Evolutionary conservation across 1,140 invertebrate species (phyloP), one percentile per base, ranked within the genome.

Genomic region (Pararge aegeria): DNA sequence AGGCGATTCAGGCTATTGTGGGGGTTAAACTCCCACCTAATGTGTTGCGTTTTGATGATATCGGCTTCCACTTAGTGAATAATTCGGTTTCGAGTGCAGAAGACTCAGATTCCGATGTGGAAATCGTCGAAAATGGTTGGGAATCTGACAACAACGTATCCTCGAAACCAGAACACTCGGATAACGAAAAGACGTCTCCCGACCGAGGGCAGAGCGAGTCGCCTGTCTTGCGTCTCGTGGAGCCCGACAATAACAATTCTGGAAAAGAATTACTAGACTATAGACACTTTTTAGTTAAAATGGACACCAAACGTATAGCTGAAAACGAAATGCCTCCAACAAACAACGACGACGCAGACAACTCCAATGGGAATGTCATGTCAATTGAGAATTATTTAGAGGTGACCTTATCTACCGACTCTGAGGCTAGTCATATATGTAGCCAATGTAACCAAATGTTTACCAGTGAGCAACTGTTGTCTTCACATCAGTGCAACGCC

Each of bases 331-430:
- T 79, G 57, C 70, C 67, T 49, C 82, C 77, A 57, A 66, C 64
- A 27, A 73, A 75, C 27, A 78, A 73, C 19, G 87, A 89, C 40
- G 90, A 91, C 68, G 73, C 78, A 5, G 89, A 90, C 65, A 89
- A 80, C 68, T 90, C 86, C 20, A 87, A 81, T 66, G 87, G 87
- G 29, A 90, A 89, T 86, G 83, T 82, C 21, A 83, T 91, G 78
- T 90, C 89, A 15, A 90, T 91, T 64, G 90, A 90, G 80, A 90
- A 91, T 67, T 91, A 91, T 73, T 75, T 91, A 62, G 90, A 91
- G 66, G 90, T 91, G 29, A 91, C 90, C 21, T 65, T 91, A 51
- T 91, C 87, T 34, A 91, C 90, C 38, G 90, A 90, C 68, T 87
- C 87, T 60, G 90, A 91, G 74, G 78, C 83, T 80, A 87, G 87